Conservation (phyloP, 2,888 invertebrate genomes). For the Pyralis farinalis region DNA sequence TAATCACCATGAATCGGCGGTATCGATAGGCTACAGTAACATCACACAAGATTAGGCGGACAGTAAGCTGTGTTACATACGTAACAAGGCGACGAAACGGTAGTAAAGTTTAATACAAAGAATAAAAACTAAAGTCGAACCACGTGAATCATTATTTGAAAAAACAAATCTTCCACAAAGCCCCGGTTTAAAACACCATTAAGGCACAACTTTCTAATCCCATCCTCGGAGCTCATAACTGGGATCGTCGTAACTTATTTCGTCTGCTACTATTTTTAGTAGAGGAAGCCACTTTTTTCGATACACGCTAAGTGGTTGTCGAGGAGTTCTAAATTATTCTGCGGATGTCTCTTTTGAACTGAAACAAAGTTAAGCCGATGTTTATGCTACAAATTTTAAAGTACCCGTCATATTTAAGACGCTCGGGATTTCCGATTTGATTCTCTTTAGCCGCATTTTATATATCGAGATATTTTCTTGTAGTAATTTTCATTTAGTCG, state of each 20-base stretch:
- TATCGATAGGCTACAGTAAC: too few species aligned
- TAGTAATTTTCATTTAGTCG: too few species aligned
- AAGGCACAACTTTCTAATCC: constrained; percentile 8
- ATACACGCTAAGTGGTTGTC: constrained; percentile 9
- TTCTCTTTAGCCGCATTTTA: not conserved
- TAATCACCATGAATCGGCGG: too few species aligned
- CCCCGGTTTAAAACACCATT: constrained; percentile 8
- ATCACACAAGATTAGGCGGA: too few species aligned
- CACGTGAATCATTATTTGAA: too few species aligned
- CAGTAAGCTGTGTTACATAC: too few species aligned
- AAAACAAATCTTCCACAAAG: not conserved
- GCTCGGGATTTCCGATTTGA: not conserved
- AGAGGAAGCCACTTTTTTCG: constrained; percentile 8
- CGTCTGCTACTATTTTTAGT: constrained; percentile 8
- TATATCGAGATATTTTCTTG: too few species aligned
- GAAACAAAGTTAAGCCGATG: not conserved
- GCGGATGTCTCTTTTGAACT: not conserved
- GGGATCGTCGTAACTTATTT: constrained; percentile 11
- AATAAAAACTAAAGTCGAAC: too few species aligned
- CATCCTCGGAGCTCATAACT: constrained; percentile 8
- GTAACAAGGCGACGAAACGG: too few species aligned
- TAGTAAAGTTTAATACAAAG: too few species aligned
- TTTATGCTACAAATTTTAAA: constrained; percentile 1
- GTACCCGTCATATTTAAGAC: not conserved
- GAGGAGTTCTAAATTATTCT: constrained; percentile 7